Conservation (phyloP, 2,888 invertebrate species). For the Drosophila falleni region DNA sequence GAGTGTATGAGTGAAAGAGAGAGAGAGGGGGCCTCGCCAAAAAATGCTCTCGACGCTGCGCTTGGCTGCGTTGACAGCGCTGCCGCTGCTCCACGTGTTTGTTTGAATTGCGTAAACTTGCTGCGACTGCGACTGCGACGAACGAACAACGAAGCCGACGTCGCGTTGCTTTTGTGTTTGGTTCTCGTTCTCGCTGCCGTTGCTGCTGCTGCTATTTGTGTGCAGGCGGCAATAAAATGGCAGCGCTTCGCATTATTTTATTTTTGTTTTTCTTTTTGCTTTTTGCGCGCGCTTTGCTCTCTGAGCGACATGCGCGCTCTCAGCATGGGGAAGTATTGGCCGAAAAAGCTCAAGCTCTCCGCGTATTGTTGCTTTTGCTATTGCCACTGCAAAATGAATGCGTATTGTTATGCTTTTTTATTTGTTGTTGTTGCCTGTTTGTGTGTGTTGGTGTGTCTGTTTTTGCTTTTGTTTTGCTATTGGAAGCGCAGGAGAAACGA, state of each 20-base stretch:
- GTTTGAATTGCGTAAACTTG: constrained; percentile 76
- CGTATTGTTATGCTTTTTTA: constrained; percentile 55
- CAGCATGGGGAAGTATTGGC: constrained; percentile 9
- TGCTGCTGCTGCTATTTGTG: constrained; percentile 34
- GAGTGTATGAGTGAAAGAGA: constrained; percentile 18
- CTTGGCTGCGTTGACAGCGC: constrained; percentile 47
- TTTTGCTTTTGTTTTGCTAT: constrained; percentile 51
- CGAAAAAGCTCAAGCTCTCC: constrained; percentile 19
- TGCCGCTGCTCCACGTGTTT: constrained; percentile 78
- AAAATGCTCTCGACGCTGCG: constrained; percentile 48
- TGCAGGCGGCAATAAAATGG: constrained; percentile 51
- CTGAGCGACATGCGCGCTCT: constrained; percentile 51
- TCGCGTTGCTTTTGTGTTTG: constrained; percentile 31
- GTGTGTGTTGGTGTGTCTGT: neutral
- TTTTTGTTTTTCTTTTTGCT: constrained; percentile 13
- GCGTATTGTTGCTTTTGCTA: constrained; percentile 14
- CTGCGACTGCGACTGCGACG: constrained; percentile 42
- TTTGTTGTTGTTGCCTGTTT: constrained; percentile 14
- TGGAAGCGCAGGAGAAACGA: constrained; percentile 71
- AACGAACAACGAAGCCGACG: constrained; percentile 10
- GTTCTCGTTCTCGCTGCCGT: constrained; percentile 44
- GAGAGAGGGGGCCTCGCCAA: constrained; percentile 49
- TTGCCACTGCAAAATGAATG: constrained; percentile 66
- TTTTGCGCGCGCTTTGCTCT: constrained; percentile 47
- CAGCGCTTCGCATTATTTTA: constrained; percentile 25